phyloP scores from a whole-genome alignment of 2,797 vertebrate species.

The Fistularia tabacaria region DNA sequence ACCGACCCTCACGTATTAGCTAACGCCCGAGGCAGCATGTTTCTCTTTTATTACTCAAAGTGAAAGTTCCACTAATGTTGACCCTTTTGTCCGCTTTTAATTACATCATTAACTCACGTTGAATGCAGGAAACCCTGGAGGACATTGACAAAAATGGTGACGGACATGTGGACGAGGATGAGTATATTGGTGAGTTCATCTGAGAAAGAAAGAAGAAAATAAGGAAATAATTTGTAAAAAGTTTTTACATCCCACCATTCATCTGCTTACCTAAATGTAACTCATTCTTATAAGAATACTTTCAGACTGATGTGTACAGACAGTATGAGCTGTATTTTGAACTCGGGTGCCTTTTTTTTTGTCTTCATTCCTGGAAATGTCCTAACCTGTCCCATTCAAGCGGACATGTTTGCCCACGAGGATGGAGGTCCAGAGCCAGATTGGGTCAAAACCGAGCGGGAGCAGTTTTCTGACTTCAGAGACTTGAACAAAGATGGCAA shows the following conservation, averaged over 20 bases:
- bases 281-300: too few species aligned
- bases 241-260: background rate
- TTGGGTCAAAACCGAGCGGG: conserved; percentile 92
- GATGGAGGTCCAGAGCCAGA: conserved; percentile 92
- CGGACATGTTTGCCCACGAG: conserved; percentile 97
- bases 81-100: conserved; percentile 30
- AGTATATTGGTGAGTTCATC: conserved; percentile 89
- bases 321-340: too few species aligned
- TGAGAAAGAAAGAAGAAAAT: too few species aligned
- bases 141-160: conserved; percentile 96
- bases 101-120: conserved; percentile 44
- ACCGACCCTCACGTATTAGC: conserved; percentile 16
- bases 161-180: conserved; percentile 93
- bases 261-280: background rate
- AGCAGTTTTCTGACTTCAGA: conserved; percentile 95
- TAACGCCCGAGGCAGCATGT: conserved; percentile 25
- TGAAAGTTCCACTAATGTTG: conserved; percentile 31
- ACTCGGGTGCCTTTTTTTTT: too few species aligned
- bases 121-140: conserved; percentile 91
- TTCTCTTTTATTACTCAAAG: conserved; percentile 42
- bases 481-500: conserved; percentile 97
- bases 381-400: conserved; percentile 60
- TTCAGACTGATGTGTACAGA: too few species aligned
- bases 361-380: background rate
- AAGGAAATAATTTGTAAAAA: background rate